Conservation (phyloP, 2,888 invertebrate genomes). For the Clanis bilineata region DNA sequence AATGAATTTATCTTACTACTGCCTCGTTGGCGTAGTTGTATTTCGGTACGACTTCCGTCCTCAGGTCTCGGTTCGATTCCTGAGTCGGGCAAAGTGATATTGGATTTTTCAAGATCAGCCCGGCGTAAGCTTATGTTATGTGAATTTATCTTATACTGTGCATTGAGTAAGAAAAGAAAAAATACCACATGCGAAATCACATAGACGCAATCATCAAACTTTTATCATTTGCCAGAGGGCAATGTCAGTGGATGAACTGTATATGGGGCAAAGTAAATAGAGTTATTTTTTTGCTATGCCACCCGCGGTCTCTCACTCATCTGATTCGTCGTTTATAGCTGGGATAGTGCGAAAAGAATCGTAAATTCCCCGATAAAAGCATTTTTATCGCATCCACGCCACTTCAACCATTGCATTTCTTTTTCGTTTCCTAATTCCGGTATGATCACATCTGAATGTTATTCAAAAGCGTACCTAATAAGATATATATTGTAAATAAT, state of each 20-base stretch:
- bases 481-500: constrained; percentile 18
- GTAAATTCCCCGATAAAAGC: constrained; percentile 72
- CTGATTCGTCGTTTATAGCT: constrained; percentile 71
- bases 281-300: constrained; percentile 59
- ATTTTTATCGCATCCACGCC: constrained; percentile 61
- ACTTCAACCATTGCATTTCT: constrained; percentile 59
- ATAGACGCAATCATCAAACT: constrained; percentile 24
- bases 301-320: constrained; percentile 64
- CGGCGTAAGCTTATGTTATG: too few relatives aligned
- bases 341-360: constrained; percentile 67
- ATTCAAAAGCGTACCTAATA: too few relatives aligned
- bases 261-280: constrained; percentile 54
- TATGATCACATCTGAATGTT: constrained; percentile 33
- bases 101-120: too few relatives aligned
- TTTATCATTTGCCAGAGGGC: constrained; percentile 29
- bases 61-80: too few relatives aligned
- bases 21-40: too few relatives aligned
- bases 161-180: neutral
- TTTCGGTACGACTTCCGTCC: too few relatives aligned
- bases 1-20: too few relatives aligned
- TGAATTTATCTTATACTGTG: too few relatives aligned
- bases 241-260: constrained; percentile 43
- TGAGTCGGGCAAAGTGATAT: too few relatives aligned
- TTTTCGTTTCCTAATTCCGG: constrained; percentile 57
- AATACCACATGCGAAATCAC: constrained; percentile 23